A percentile compares a stretch with the other conserved stretches of the same genome.
Conservation (phyloP, 2,888 invertebrate genomes). For the Xylocampa areola region DNA sequence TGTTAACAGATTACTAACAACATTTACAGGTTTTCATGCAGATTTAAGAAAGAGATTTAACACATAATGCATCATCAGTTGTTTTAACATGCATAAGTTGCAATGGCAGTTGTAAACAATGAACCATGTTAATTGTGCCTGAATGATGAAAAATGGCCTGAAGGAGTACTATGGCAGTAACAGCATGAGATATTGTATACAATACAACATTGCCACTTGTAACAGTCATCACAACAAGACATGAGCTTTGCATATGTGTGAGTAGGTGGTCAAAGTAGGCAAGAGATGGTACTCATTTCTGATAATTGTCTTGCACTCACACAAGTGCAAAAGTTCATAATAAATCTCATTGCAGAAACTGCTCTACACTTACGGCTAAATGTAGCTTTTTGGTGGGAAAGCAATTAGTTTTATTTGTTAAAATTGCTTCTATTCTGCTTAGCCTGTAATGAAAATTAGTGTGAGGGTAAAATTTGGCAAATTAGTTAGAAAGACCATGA, state of each 20-base stretch:
- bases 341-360: constrained; percentile 23
- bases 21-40: constrained; percentile 1
- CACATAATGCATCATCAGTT: constrained; percentile 1
- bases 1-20: neutral
- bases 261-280: neutral
- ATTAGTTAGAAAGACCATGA: neutral
- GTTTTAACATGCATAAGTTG: constrained; percentile 5
- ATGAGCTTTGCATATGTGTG: constrained; percentile 18
- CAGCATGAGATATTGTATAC: neutral
- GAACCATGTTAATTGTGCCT: neutral
- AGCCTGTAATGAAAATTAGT: constrained; percentile 36
- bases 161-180: too few relatives aligned
- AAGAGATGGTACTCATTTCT: too few relatives aligned
- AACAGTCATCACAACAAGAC: constrained; percentile 22
- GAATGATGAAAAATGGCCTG: too few relatives aligned
- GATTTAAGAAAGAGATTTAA: neutral
- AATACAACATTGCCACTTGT: constrained; percentile 7
- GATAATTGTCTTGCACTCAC: too few relatives aligned
- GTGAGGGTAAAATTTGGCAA: constrained; percentile 5
- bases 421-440: constrained; percentile 26
- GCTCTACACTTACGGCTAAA: constrained; percentile 31
- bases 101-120: neutral
- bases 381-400: constrained; percentile 17
- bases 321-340: constrained; percentile 19
- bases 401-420: constrained; percentile 15